phyloP scores from a whole-genome alignment of 2,888 invertebrate genomes.

The Blastobasis adustella region DNA sequence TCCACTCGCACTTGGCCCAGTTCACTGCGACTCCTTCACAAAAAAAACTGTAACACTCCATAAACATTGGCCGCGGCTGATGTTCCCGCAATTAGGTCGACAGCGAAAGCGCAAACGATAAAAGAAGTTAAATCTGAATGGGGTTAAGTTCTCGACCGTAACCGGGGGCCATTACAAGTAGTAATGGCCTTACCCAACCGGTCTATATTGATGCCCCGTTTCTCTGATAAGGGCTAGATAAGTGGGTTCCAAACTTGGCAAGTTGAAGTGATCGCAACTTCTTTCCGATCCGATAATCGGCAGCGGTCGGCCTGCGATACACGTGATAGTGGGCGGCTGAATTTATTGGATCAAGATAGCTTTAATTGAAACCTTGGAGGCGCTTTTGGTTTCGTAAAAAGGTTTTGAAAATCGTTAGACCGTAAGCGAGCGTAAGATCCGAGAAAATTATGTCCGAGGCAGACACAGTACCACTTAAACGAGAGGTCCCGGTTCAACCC shows the following conservation, averaged over 20 bases:
- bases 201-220: slow-evolving; percentile 16
- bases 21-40: too few relatives aligned
- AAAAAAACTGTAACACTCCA: too few relatives aligned
- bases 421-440: too few relatives aligned
- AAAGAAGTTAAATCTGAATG: background rate
- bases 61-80: too few relatives aligned
- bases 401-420: too few relatives aligned
- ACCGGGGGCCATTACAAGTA: slow-evolving; percentile 9
- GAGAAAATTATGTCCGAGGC: too few relatives aligned
- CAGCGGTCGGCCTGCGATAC: slow-evolving; percentile 19
- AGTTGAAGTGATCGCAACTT: slow-evolving; percentile 21
- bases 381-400: too few relatives aligned
- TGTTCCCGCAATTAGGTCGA: background rate
- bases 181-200: slow-evolving; percentile 13
- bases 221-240: slow-evolving; percentile 19
- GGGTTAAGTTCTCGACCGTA: slow-evolving; percentile 3
- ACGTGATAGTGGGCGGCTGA: slow-evolving; percentile 1
- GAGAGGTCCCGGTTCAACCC: too few relatives aligned
- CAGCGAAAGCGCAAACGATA: background rate
- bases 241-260: slow-evolving; percentile 20
- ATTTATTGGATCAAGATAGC: background rate
- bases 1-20: too few relatives aligned
- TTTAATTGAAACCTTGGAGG: background rate
- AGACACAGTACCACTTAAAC: too few relatives aligned
- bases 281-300: slow-evolving; percentile 20